These are phyloP conservation scores for Coranthus polyacanthus DNA, from an alignment of 2,797 vertebrate genomes.

Conservation along the genomic window DNA sequence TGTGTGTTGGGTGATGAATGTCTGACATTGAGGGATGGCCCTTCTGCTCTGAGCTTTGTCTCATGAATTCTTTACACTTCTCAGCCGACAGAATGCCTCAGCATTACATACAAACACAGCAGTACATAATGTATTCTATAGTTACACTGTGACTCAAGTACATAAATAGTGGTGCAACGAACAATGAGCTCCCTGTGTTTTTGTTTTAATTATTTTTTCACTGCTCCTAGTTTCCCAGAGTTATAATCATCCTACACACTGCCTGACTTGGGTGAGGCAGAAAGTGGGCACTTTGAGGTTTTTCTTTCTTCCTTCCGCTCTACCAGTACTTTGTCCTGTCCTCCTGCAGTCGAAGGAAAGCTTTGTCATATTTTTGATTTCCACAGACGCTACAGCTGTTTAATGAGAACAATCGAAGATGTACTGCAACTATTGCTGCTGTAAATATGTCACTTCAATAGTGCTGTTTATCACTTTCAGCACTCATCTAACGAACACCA, in stretches of 20 bases:
- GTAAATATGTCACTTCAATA: conserved; percentile 20
- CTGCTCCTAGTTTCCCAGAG: conserved; percentile 2
- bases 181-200: neutral
- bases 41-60: conserved; percentile 67
- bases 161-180: conserved; percentile 8
- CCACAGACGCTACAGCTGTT: conserved; percentile 6
- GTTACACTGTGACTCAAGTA: conserved; percentile 14
- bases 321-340: neutral
- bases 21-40: conserved; percentile 71
- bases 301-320: neutral
- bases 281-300: neutral
- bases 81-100: conserved; percentile 49
- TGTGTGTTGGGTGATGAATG: conserved; percentile 48
- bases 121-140: conserved; percentile 39
- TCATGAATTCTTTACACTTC: conserved; percentile 71
- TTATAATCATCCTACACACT: neutral
- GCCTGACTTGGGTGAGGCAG: too few species aligned
- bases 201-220: conserved; percentile 13
- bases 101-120: conserved; percentile 45
- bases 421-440: conserved; percentile 11
- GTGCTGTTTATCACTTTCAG: conserved; percentile 19
- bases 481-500: conserved; percentile 24
- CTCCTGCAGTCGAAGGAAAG: neutral
- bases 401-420: conserved; percentile 29
- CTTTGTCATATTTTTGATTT: conserved; percentile 6